Percentiles rank a stretch among this genome's conserved stretches.
Evolutionary conservation across 2,113 vertebrate genomes (phyloP).

Genomic region (Brienomyrus brachyistius): DNA sequence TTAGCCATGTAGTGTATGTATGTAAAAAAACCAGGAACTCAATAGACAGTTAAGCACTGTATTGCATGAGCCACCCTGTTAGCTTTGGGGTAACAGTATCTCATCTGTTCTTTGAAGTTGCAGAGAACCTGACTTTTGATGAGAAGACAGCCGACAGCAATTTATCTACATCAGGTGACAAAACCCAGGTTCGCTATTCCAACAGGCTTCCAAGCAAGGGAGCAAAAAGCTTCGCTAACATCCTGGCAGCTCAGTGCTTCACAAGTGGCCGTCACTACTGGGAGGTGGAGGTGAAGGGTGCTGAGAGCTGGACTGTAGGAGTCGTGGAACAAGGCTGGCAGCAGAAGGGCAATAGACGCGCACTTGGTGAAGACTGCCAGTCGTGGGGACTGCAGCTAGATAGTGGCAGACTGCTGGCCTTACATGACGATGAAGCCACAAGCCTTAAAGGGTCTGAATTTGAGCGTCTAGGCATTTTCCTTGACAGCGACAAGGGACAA

Average conservation of each 20-base stretch:
- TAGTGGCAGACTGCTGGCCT: constrained; percentile 8
- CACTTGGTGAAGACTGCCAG: background rate
- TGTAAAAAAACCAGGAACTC: background rate
- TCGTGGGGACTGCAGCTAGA: constrained; percentile 23
- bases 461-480: constrained; percentile 25
- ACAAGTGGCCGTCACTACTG: constrained; percentile 29
- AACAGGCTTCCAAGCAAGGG: background rate
- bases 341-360: background rate
- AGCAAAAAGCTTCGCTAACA: background rate
- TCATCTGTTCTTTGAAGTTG: constrained; percentile 38
- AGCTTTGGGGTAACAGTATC: background rate
- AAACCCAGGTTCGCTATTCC: constrained; percentile 45
- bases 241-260: constrained; percentile 25
- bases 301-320: constrained; percentile 24
- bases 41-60: background rate
- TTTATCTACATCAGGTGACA: constrained; percentile 46
- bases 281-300: constrained; percentile 27
- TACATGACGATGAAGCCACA: constrained; percentile 12
- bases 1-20: background rate
- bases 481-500: constrained; percentile 21
- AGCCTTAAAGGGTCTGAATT: background rate
- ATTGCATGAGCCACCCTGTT: background rate
- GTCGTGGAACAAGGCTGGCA: constrained; percentile 9
- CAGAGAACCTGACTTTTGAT: constrained; percentile 63
- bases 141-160: constrained; percentile 47